These are phyloP conservation scores for Solenopsis fugax DNA, from an alignment of 1,140 invertebrate genomes.

Conservation along the genomic window DNA sequence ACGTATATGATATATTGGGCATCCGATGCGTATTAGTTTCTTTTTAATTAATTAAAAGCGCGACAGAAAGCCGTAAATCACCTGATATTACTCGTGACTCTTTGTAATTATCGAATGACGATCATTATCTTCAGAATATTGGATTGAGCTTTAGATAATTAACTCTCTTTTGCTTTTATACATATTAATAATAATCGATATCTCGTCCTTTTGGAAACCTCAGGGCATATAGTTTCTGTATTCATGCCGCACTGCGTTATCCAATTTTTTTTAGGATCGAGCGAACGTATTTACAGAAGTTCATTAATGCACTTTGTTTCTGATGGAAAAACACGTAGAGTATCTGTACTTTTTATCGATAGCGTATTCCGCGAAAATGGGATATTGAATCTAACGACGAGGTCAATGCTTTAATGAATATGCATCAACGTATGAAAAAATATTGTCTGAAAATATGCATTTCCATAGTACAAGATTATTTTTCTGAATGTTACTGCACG, in stretches of 20 bases:
- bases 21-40: slow-evolving; percentile 21
- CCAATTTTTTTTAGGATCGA: slow-evolving; percentile 56
- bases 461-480: slow-evolving; percentile 58
- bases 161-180: slow-evolving; percentile 14
- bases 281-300: slow-evolving; percentile 59
- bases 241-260: slow-evolving; percentile 38
- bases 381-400: slow-evolving; percentile 60
- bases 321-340: slow-evolving; percentile 56
- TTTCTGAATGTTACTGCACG: slow-evolving; percentile 48
- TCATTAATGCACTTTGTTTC: slow-evolving; percentile 66
- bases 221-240: slow-evolving; percentile 26
- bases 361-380: slow-evolving; percentile 52
- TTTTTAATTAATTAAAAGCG: slow-evolving; percentile 52
- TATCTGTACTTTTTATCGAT: slow-evolving; percentile 56
- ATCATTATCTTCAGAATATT: slow-evolving; percentile 28
- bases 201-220: slow-evolving; percentile 45
- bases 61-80: slow-evolving; percentile 7
- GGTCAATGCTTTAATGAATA: slow-evolving; percentile 63
- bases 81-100: slow-evolving; percentile 21
- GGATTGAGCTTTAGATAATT: slow-evolving; percentile 45
- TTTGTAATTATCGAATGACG: slow-evolving; percentile 41
- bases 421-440: slow-evolving; percentile 60
- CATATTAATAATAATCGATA: slow-evolving; percentile 51
- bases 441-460: slow-evolving; percentile 55
- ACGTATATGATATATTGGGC: neutral